These are phyloP conservation scores for Ptilorrhoa leucosticta DNA, from an alignment of 2,113 vertebrate species.

Conservation along the genomic window DNA sequence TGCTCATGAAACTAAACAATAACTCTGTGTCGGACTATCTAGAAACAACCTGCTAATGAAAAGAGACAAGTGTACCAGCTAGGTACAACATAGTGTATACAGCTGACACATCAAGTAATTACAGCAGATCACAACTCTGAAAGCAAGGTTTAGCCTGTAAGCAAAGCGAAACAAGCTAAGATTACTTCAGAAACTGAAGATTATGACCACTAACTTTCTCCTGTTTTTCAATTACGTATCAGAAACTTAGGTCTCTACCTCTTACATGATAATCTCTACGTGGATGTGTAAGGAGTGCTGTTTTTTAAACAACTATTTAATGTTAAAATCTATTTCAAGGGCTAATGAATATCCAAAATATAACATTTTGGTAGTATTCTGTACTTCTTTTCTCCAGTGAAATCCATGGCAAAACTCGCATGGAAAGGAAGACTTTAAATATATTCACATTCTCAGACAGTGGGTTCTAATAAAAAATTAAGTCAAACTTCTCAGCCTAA, in stretches of 20 bases:
- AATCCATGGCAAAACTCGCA: background rate
- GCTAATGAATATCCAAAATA: background rate
- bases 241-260: background rate
- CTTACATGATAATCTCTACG: background rate
- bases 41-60: background rate
- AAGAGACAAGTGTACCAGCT: background rate
- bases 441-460: background rate
- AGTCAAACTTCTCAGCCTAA: background rate
- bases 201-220: background rate
- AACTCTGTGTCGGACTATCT: background rate
- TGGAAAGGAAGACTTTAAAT: background rate
- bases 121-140: background rate
- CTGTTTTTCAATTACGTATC: background rate
- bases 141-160: background rate
- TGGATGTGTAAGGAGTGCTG: accelerated
- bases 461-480: background rate
- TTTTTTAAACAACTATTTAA: background rate
- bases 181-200: background rate
- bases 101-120: background rate
- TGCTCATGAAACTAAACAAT: background rate
- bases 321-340: background rate
- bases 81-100: background rate
- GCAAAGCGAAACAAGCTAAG: background rate
- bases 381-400: background rate
- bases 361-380: background rate